phyloP scores from a whole-genome alignment of 1,140 invertebrate genomes.

The Archegozetes longisetosus region DNA sequence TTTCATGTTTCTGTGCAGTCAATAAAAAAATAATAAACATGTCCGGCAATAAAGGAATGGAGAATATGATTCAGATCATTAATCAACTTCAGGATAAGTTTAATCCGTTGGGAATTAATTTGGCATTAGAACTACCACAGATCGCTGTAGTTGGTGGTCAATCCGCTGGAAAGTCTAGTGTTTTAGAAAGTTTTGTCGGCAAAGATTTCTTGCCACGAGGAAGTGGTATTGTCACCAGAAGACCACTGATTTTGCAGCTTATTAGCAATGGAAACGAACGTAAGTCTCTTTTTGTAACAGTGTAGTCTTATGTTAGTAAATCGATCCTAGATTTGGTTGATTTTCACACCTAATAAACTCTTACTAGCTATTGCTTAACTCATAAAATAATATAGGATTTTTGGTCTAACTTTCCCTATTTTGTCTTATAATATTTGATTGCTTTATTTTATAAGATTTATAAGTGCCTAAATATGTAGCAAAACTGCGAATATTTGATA shows the following conservation, averaged over 20 bases:
- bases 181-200: slow-evolving; percentile 98
- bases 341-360: too few relatives aligned
- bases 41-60: slow-evolving; percentile 64
- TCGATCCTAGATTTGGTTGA: too few relatives aligned
- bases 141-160: slow-evolving; percentile 99
- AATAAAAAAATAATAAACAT: not conserved
- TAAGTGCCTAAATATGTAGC: too few relatives aligned
- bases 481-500: too few relatives aligned
- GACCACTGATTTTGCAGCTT: slow-evolving; percentile 89
- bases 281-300: not conserved
- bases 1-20: too few relatives aligned
- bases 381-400: too few relatives aligned
- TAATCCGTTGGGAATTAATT: slow-evolving; percentile 71
- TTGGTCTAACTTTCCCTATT: too few relatives aligned
- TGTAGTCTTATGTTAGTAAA: not conserved
- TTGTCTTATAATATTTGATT: too few relatives aligned
- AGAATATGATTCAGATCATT: slow-evolving; percentile 92
- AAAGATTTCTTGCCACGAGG: slow-evolving; percentile 91
- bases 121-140: slow-evolving; percentile 95
- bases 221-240: slow-evolving; percentile 88
- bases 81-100: slow-evolving; percentile 99
- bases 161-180: slow-evolving; percentile 96
- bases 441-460: too few relatives aligned
- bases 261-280: slow-evolving; percentile 41
- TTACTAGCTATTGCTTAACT: too few relatives aligned